Percentiles rank a stretch among this genome's conserved stretches.
Conservation (phyloP, 2,113 vertebrate species). For the Empidonax traillii region DNA sequence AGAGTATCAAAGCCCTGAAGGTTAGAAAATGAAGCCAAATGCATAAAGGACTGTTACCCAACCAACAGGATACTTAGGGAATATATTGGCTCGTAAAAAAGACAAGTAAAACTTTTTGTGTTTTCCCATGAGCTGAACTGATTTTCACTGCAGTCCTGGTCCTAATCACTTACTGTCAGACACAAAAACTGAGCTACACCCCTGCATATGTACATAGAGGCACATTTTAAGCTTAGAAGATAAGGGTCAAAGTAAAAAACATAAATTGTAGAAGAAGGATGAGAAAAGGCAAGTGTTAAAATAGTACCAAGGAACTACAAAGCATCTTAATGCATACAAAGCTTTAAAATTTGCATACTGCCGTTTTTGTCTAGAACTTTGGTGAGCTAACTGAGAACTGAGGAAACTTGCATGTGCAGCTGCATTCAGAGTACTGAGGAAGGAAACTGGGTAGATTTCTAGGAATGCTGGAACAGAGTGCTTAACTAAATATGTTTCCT, state of each 20-base stretch:
- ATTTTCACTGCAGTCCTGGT: neutral
- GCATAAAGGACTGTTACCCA: neutral
- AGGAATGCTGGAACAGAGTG: neutral
- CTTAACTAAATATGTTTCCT: conserved; percentile 8
- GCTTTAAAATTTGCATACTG: neutral
- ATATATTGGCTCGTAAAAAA: neutral
- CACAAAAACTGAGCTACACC: neutral
- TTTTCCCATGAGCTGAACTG: neutral
- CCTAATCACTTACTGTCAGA: neutral
- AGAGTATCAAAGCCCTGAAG: conserved; percentile 11
- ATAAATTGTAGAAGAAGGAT: neutral
- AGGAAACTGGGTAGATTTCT: conserved; percentile 6
- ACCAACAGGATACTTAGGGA: neutral
- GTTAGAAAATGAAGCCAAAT: conserved; percentile 15
- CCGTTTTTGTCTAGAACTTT: neutral
- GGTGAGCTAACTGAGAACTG: neutral
- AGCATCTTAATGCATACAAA: neutral
- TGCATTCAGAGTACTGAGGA: neutral
- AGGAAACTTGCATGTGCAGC: neutral
- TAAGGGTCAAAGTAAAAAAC: neutral
- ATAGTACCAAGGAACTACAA: neutral
- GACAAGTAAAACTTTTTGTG: neutral
- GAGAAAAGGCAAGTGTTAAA: neutral
- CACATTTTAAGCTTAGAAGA: neutral
- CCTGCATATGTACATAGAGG: neutral